These are phyloP conservation scores for Lasaia peninsularis DNA, from an alignment of 1,140 invertebrate genomes.

Conservation along the genomic window DNA sequence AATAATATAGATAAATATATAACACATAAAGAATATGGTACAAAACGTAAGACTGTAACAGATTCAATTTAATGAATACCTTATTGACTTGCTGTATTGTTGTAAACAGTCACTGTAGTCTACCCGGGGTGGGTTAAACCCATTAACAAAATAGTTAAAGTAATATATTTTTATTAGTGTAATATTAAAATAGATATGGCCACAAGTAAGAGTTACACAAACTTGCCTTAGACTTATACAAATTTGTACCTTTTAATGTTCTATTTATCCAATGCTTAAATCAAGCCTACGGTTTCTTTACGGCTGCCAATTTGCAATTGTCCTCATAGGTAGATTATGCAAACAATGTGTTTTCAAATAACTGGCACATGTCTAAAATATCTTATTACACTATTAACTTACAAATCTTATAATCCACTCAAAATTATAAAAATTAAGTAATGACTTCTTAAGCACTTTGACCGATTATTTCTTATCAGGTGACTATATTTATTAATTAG, in stretches of 20 bases:
- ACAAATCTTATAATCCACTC: background rate
- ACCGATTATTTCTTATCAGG: background rate
- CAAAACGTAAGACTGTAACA: slow-evolving; percentile 71
- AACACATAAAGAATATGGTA: slow-evolving; percentile 50
- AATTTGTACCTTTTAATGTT: background rate
- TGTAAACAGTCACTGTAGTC: slow-evolving; percentile 16
- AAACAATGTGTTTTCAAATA: background rate
- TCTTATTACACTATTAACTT: too few species aligned
- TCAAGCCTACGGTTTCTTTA: background rate
- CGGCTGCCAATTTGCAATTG: background rate
- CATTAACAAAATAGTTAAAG: too few species aligned
- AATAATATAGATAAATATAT: slow-evolving; percentile 48
- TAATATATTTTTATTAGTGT: slow-evolving; percentile 5
- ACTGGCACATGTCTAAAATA: background rate
- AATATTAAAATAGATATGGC: background rate
- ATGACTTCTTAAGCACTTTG: background rate
- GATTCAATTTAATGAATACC: slow-evolving; percentile 29
- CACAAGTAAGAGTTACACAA: background rate
- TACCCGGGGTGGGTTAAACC: too few species aligned
- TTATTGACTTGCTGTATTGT: slow-evolving; percentile 24
- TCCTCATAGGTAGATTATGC: background rate
- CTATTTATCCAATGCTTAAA: background rate
- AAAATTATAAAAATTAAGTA: background rate
- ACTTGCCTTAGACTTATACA: slow-evolving; percentile 9
- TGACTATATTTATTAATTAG: background rate